A percentile compares a stretch with the other conserved stretches of the same genome.
Conservation (phyloP, 2,113 vertebrate species). For the Excalfactoria chinensis region DNA sequence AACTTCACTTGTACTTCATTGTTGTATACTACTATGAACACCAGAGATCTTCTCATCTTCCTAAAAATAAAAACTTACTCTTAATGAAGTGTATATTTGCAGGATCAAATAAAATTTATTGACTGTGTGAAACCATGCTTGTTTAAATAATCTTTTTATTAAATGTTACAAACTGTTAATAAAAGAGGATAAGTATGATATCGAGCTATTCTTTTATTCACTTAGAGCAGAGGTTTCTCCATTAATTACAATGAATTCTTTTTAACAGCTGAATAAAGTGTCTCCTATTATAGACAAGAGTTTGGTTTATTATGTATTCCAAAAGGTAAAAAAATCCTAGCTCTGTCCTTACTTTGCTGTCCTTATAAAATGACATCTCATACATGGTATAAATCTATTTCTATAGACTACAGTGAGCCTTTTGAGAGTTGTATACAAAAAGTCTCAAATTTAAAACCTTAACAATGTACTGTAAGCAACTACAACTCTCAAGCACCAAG, state of each 20-base stretch:
- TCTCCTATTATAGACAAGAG: not conserved
- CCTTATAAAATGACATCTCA: not conserved
- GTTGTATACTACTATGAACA: not conserved
- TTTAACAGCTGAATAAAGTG: not conserved
- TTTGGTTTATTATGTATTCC: not conserved
- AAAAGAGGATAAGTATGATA: rapidly evolving
- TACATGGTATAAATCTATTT: not conserved
- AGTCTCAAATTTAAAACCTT: not conserved
- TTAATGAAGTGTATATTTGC: not conserved
- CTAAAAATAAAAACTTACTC: not conserved
- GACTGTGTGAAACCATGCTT: not conserved
- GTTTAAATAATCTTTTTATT: not conserved
- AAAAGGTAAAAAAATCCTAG: not conserved
- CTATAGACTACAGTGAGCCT: not conserved
- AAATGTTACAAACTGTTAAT: not conserved
- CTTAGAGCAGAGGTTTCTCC: not conserved
- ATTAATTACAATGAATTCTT: not conserved
- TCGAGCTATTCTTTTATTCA: not conserved
- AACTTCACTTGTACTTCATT: not conserved
- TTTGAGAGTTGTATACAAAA: not conserved
- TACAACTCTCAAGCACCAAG: not conserved
- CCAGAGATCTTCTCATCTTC: not conserved
- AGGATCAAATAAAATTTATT: not conserved
- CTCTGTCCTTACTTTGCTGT: not conserved
- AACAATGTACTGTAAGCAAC: not conserved